These are phyloP conservation scores for Chaetophractus vellerosus DNA, from an alignment of 2,797 vertebrate genomes.

Conservation along the genomic window DNA sequence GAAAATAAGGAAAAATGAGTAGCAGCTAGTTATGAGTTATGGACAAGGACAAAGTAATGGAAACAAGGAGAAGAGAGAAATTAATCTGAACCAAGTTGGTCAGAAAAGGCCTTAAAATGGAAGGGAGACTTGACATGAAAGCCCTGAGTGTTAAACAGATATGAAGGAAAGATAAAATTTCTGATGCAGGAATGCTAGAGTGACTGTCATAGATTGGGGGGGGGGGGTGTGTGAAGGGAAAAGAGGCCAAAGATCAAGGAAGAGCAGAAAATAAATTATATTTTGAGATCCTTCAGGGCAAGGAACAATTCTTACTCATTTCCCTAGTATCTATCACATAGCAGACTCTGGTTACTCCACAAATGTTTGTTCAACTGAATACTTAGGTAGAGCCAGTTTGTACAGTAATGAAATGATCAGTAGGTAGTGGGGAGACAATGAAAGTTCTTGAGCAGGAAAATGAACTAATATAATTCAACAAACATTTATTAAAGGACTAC, in stretches of 20 bases:
- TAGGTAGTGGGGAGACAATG: not conserved
- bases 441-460: constrained; percentile 55
- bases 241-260: not conserved
- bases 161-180: not conserved
- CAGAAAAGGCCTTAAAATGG: constrained; percentile 9
- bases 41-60: constrained; percentile 23
- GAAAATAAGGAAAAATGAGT: constrained; percentile 52
- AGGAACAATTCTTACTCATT: constrained; percentile 20
- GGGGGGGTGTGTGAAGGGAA: not conserved
- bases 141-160: not conserved
- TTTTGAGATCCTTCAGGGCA: constrained; percentile 32
- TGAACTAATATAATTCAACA: constrained; percentile 14
- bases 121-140: constrained; percentile 45
- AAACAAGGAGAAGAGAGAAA: not conserved
- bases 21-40: constrained; percentile 45
- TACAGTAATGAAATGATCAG: constrained; percentile 19
- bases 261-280: constrained; percentile 46
- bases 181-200: constrained; percentile 20
- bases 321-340: not conserved
- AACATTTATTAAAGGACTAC: not conserved
- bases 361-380: constrained; percentile 46
- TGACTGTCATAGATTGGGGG: not conserved
- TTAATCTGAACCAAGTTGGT: constrained; percentile 43
- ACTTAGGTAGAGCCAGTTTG: not conserved
- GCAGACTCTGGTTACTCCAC: constrained; percentile 40